Evolutionary conservation across 1,140 invertebrate genomes (phyloP).

Genomic region (Pomacea maculata): DNA sequence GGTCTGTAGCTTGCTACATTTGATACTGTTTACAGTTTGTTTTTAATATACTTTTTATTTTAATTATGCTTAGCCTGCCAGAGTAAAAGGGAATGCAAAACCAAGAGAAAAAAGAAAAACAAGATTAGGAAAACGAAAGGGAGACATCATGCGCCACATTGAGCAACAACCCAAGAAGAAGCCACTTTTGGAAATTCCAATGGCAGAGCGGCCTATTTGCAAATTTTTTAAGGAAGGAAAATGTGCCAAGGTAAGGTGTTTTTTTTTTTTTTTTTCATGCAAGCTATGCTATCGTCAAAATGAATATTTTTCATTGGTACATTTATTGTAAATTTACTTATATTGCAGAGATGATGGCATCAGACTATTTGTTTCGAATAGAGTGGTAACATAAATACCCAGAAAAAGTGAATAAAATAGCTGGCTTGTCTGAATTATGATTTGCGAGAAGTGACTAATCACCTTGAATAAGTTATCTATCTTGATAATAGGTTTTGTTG

Average conservation of each 20-base stretch:
- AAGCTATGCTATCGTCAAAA: background rate
- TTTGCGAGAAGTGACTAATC: too few species aligned
- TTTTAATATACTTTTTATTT: too few species aligned
- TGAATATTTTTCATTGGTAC: too few species aligned
- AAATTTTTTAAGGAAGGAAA: constrained; percentile 88
- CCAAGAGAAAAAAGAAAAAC: constrained; percentile 25
- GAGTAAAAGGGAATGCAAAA: constrained; percentile 12
- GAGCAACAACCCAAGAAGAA: constrained; percentile 48
- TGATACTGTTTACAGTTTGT: background rate
- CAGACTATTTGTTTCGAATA: too few species aligned
- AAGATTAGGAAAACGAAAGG: background rate
- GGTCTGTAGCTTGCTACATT: background rate
- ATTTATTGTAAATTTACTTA: too few species aligned
- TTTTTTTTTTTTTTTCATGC: background rate
- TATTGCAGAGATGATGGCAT: too few species aligned
- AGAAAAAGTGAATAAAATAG: too few species aligned
- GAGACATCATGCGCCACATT: background rate
- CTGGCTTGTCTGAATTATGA: too few species aligned
- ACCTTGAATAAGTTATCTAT: too few species aligned
- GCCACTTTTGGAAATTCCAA: constrained; percentile 51
- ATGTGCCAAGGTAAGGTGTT: constrained; percentile 75
- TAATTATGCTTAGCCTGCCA: background rate
- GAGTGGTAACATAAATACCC: too few species aligned
- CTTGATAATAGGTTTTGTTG: too few species aligned
- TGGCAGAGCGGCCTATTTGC: constrained; percentile 67